These are phyloP conservation scores for Tauraco erythrolophus DNA, from an alignment of 2,113 vertebrate species.

Conservation along the genomic window DNA sequence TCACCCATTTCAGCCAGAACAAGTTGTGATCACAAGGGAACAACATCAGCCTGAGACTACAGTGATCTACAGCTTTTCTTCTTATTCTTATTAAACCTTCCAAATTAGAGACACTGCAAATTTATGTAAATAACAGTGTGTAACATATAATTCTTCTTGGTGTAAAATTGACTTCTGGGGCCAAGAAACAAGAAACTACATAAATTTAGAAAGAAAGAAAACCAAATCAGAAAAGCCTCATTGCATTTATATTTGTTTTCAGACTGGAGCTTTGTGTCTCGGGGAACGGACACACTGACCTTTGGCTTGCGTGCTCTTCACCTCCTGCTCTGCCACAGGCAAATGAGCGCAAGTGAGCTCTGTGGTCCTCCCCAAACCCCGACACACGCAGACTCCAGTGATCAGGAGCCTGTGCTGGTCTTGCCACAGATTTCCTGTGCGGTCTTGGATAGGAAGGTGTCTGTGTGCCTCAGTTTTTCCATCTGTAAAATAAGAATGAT, in stretches of 20 bases:
- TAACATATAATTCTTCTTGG: background rate
- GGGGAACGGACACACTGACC: background rate
- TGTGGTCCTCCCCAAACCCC: background rate
- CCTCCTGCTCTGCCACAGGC: background rate
- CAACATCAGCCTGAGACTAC: background rate
- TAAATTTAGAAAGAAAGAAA: background rate
- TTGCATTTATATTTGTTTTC: background rate
- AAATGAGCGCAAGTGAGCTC: background rate
- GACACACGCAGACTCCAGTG: background rate
- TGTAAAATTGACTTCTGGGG: background rate
- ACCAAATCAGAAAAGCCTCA: background rate
- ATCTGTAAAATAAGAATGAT: conserved; percentile 40
- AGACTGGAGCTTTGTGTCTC: background rate
- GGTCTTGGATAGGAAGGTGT: conserved; percentile 49
- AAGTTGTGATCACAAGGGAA: background rate
- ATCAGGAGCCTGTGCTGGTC: background rate
- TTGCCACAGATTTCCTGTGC: conserved; percentile 62
- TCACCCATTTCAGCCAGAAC: background rate
- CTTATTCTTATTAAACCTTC: background rate
- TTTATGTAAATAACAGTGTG: background rate
- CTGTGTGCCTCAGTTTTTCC: conserved; percentile 58
- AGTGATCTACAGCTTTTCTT: background rate
- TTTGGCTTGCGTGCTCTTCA: background rate
- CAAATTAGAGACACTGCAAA: background rate
- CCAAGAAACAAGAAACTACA: background rate